Percentiles rank a stretch among this genome's conserved stretches.
These are phyloP conservation scores for Scartelaos histophorus DNA, from an alignment of 2,113 vertebrate genomes.

Conservation along the genomic window DNA sequence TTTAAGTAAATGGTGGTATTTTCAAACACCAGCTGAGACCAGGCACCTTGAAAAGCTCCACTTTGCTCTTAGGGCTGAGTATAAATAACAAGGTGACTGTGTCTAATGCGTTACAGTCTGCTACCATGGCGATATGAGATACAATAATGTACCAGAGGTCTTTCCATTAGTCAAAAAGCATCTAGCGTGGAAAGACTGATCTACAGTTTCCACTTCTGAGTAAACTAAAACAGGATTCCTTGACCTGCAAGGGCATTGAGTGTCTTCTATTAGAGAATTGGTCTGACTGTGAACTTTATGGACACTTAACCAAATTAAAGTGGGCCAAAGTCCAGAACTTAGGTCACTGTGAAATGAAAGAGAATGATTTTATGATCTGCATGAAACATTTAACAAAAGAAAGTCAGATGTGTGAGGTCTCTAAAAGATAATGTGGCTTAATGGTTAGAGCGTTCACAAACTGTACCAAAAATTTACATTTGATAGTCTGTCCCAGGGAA, in stretches of 20 bases:
- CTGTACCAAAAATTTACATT: too few relatives aligned
- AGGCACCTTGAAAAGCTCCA: slow-evolving; percentile 53
- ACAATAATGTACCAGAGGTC: slow-evolving; percentile 61
- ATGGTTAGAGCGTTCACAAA: neutral
- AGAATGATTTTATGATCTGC: neutral
- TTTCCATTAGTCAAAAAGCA: slow-evolving; percentile 68
- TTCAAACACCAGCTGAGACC: too few relatives aligned
- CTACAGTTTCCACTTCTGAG: slow-evolving; percentile 49
- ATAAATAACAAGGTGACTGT: slow-evolving; percentile 54
- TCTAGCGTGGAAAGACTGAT: slow-evolving; percentile 53
- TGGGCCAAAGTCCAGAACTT: neutral
- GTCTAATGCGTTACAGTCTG: slow-evolving; percentile 63
- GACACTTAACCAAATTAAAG: neutral
- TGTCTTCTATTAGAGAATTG: neutral
- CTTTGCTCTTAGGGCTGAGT: slow-evolving; percentile 42
- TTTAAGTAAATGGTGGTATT: too few relatives aligned
- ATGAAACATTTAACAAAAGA: slow-evolving; percentile 44
- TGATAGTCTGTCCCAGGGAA: too few relatives aligned
- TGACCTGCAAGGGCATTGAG: slow-evolving; percentile 52
- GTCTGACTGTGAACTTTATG: neutral
- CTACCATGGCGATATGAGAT: slow-evolving; percentile 65
- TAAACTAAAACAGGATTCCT: slow-evolving; percentile 24
- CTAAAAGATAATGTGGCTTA: neutral
- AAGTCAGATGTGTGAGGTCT: slow-evolving; percentile 1
- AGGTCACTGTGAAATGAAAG: neutral